Evolutionary conservation across 2,888 invertebrate species (phyloP).

Genomic region (Trissonchulus sp.): DNA sequence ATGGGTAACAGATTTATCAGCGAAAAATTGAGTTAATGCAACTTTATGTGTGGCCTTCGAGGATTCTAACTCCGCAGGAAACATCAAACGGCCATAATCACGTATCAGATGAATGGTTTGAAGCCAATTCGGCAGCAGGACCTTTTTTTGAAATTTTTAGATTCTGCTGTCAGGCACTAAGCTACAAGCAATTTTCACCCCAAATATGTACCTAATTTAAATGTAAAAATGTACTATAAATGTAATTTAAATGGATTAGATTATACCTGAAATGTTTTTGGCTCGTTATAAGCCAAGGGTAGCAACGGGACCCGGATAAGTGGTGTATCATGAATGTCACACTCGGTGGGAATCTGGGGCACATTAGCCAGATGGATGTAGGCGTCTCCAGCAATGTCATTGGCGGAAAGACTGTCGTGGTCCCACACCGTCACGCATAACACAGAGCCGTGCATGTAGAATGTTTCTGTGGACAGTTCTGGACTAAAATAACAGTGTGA

Average conservation of each 20-base stretch:
- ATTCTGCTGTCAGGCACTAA: no score
- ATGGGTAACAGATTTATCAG: no score
- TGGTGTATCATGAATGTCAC: background rate
- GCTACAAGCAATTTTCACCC: no score
- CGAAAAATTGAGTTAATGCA: no score
- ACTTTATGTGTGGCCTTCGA: no score
- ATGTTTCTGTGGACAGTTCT: slow-evolving; percentile 40
- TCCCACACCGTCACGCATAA: slow-evolving; percentile 44
- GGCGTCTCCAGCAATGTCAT: slow-evolving; percentile 19
- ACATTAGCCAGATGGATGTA: slow-evolving; percentile 1
- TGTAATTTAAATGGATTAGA: background rate
- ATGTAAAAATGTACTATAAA: no score
- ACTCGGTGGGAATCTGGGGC: background rate
- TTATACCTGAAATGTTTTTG: background rate
- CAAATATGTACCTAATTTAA: no score
- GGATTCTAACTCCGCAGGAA: no score
- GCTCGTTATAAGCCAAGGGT: background rate
- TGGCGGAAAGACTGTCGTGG: slow-evolving; percentile 37
- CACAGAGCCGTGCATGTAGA: slow-evolving; percentile 43
- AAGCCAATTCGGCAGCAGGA: no score
- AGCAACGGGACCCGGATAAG: background rate
- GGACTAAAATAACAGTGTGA: slow-evolving; percentile 36
- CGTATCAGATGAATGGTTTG: no score
- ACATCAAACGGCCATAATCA: no score
- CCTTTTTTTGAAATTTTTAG: no score